These are phyloP conservation scores for Labroides dimidiatus DNA, from an alignment of 2,797 vertebrate species.

Conservation along the genomic window DNA sequence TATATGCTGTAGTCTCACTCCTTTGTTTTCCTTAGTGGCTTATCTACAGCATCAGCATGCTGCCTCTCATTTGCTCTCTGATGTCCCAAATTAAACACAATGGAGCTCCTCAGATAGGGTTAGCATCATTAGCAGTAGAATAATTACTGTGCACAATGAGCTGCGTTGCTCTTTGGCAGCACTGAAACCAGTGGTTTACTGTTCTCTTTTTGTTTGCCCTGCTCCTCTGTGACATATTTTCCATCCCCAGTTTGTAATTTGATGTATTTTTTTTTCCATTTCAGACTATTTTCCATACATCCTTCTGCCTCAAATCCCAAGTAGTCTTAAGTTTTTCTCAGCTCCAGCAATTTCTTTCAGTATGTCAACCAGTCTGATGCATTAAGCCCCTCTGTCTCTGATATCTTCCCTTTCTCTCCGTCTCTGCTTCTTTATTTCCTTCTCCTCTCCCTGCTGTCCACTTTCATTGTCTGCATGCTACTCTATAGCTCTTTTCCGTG, in stretches of 20 bases:
- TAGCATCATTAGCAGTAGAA: conserved; percentile 65
- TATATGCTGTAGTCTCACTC: conserved; percentile 2
- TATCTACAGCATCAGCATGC: conserved; percentile 46
- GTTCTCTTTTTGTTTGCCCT: conserved; percentile 33
- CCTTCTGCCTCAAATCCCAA: conserved; percentile 40
- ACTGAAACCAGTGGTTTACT: conserved; percentile 46
- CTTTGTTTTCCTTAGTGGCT: conserved; percentile 38
- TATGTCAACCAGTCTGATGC: conserved; percentile 42
- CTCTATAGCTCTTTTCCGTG: conserved; percentile 46
- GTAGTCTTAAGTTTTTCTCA: conserved; percentile 24
- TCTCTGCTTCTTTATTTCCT: conserved; percentile 7
- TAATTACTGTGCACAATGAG: conserved; percentile 66
- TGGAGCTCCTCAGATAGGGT: conserved; percentile 59
- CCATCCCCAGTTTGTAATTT: conserved; percentile 23
- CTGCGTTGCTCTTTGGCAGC: conserved; percentile 44
- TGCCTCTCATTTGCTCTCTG: conserved; percentile 47
- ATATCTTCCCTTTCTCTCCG: conserved; percentile 30
- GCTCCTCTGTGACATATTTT: conserved; percentile 29
- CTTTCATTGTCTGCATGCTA: conserved; percentile 53
- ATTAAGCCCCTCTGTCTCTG: conserved; percentile 46
- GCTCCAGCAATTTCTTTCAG: conserved; percentile 35
- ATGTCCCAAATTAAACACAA: conserved; percentile 74
- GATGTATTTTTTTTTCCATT: conserved; percentile 11
- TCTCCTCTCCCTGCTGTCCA: conserved; percentile 47
- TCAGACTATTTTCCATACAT: conserved; percentile 27